Evolutionary conservation across 2,113 vertebrate species (phyloP), one percentile per base, ranked within the genome.

Genomic region (Phalacrocorax aristotelis): DNA sequence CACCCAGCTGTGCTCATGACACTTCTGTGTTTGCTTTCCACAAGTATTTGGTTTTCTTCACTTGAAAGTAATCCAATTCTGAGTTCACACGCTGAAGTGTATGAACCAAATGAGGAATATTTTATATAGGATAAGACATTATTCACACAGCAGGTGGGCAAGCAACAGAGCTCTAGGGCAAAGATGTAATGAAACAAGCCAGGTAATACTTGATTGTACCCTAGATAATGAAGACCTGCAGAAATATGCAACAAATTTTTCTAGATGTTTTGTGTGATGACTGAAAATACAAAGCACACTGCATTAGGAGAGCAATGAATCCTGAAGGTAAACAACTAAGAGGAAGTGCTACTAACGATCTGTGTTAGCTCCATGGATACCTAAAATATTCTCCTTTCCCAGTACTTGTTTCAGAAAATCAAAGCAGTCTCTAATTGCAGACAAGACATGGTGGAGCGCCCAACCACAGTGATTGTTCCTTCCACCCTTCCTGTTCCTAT

Each of bases 351-450:
- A 29, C 29, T 42, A 71, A 49, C 7, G 68, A 30, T 12, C 38
- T 78, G 5, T 65, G 11, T 79, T 82, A 80, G 12, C 15, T 83
- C 32, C 6, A 62, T 7, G 9, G 29, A 55, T 70, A 85, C 15
- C 49, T 49, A 69, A 87, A 87, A 58, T 74, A 74, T 6, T 80
- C 6, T 87, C 23, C 16, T 76, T 91, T 79, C n/a, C 70, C 38
- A 29, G 71, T 29, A 68, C 8, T 52, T 84, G 25, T 69, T 92
- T 90, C 51, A 83, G 68, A 70, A 95, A 86, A 77, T 42, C 78
- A 82, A 85, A 89, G 65, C 10, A 42, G 40, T 34, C 12, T 69
- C 22, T 81, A 62, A n/a, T 3, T 83, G 54, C 25, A 90, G 36
- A 69, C 4, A 80, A 66, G 46, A 92, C 34, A 77, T 0, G 1